Conservation (phyloP, 2,113 vertebrate species). For the Monarcha castaneiventris region DNA sequence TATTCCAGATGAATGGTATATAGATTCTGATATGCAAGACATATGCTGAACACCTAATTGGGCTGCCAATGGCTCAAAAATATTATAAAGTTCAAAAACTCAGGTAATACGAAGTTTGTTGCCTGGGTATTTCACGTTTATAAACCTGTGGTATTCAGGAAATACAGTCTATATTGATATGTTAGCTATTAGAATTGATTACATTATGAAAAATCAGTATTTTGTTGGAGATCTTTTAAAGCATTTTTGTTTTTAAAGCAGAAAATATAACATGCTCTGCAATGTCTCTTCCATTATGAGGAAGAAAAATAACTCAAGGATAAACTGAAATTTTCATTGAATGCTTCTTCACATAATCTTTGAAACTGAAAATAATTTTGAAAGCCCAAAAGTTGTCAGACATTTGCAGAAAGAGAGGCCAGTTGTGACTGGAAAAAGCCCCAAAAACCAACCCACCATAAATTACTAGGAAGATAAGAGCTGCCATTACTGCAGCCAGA, state of each 20-base stretch:
- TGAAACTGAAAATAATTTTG: not conserved
- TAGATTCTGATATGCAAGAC: constrained; percentile 17
- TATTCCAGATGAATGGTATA: constrained; percentile 22
- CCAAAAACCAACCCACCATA: not conserved
- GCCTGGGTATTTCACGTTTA: not conserved
- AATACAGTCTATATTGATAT: constrained; percentile 6
- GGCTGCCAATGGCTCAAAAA: not conserved
- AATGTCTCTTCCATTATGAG: not conserved
- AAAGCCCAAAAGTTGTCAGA: not conserved
- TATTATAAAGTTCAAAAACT: not conserved
- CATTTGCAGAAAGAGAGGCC: not conserved
- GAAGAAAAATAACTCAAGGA: not conserved
- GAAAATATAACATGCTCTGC: not conserved
- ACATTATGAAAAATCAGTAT: not conserved
- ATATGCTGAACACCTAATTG: not conserved
- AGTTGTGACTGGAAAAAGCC: not conserved
- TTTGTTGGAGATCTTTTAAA: not conserved
- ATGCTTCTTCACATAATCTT: not conserved
- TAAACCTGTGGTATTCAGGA: not conserved
- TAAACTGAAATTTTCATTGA: not conserved
- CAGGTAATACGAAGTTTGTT: not conserved
- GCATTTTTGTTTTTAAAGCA: not conserved
- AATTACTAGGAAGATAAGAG: not conserved
- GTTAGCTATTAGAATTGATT: not conserved
- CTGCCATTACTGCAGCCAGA: not conserved